Evolutionary conservation across 2,797 vertebrate genomes (phyloP).

Genomic region (Apodemus agrarius): DNA sequence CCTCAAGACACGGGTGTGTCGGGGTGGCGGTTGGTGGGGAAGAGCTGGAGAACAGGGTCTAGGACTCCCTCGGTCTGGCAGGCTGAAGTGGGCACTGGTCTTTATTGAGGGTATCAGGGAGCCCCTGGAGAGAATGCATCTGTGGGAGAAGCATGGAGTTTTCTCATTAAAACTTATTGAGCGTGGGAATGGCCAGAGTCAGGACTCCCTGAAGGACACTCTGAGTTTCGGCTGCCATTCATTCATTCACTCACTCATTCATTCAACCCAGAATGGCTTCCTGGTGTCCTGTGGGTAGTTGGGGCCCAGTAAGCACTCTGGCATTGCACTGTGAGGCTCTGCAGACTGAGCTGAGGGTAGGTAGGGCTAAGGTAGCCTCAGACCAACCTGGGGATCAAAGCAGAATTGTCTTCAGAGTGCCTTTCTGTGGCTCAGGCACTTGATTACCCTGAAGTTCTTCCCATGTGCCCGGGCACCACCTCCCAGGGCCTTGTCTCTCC

Average conservation of each 20-base stretch:
- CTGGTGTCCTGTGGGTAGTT: rapidly evolving
- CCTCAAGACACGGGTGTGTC: too few relatives aligned
- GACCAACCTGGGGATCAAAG: background rate
- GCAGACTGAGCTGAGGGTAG: background rate
- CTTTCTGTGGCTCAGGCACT: background rate
- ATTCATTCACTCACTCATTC: background rate
- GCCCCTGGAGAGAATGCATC: background rate
- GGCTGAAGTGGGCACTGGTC: background rate
- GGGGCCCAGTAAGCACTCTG: rapidly evolving
- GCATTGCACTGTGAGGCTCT: background rate
- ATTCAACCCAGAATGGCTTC: background rate
- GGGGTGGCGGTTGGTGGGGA: background rate
- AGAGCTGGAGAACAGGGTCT: background rate
- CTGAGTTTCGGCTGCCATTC: background rate
- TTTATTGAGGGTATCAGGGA: background rate
- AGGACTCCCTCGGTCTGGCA: background rate
- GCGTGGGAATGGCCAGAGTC: background rate
- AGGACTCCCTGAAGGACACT: background rate
- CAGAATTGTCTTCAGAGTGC: background rate
- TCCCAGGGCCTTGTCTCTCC: background rate
- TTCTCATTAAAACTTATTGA: background rate
- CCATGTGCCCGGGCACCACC: background rate
- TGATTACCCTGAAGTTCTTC: background rate
- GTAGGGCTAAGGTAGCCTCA: background rate
- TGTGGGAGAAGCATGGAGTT: background rate